Evolutionary conservation across 53 echinoderm and acorn worm genomes (phyloP).

Genomic region (Mesocentrotus franciscanus): DNA sequence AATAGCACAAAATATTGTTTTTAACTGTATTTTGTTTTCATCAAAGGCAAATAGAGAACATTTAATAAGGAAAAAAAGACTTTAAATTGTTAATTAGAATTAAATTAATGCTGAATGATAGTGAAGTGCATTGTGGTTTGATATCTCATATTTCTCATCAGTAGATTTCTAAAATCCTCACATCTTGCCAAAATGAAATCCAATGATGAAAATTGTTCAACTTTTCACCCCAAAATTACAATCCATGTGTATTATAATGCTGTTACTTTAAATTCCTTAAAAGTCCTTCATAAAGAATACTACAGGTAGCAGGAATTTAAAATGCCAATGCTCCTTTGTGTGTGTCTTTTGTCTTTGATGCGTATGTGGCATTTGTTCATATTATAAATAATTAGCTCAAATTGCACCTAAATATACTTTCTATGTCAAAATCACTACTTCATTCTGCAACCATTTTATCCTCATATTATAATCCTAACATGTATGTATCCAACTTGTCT

Average conservation of each 20-base stretch:
- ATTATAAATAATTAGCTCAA: background rate
- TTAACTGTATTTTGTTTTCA: background rate
- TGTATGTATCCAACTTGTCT: background rate
- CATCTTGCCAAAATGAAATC: background rate
- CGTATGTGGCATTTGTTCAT: slow-evolving; percentile 14
- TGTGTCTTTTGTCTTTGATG: slow-evolving; percentile 12
- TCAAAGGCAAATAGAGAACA: background rate
- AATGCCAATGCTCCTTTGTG: too few relatives aligned
- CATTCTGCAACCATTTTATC: background rate
- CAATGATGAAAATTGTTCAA: background rate
- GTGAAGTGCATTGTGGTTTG: background rate
- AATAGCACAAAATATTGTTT: background rate
- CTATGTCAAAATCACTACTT: background rate
- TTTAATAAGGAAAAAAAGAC: too few relatives aligned
- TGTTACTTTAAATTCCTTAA: background rate
- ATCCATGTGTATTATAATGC: background rate
- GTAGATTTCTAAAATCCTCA: background rate
- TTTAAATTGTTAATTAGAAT: background rate
- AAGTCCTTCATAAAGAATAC: background rate
- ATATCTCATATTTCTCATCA: background rate
- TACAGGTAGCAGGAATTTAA: background rate
- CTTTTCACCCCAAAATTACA: background rate
- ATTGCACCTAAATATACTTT: background rate
- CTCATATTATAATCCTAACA: background rate
- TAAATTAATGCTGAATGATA: background rate